These are phyloP conservation scores for Pipistrellus pygmaeus DNA, from an alignment of 2,797 vertebrate genomes.

Conservation along the genomic window DNA sequence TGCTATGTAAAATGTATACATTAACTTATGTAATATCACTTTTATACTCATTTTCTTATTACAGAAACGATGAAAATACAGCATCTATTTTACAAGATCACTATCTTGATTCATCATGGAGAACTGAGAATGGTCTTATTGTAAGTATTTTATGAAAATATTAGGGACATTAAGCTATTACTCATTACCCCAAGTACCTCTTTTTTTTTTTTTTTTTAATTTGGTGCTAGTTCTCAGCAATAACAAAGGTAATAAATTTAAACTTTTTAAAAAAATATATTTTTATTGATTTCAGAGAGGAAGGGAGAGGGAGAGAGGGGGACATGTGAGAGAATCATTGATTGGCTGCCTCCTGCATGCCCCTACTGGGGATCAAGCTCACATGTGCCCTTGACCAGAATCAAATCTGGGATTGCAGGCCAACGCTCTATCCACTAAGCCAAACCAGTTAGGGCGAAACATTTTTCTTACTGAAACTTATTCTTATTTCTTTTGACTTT, in stretches of 20 bases:
- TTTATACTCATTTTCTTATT: conserved; percentile 72
- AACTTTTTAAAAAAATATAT: no score
- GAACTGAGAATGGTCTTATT: conserved; percentile 89
- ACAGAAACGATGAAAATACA: conserved; percentile 88
- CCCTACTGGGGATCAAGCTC: no score
- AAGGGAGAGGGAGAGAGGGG: no score
- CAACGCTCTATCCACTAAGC: no score
- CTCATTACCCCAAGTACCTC: background rate
- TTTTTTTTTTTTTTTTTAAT: background rate
- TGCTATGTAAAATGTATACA: background rate
- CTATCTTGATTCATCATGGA: conserved; percentile 94
- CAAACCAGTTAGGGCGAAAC: background rate
- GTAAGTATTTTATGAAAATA: conserved; percentile 87
- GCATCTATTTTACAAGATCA: conserved; percentile 90
- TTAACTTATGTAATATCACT: background rate
- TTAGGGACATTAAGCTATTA: background rate
- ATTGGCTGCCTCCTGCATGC: no score
- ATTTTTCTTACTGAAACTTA: conserved; percentile 7
- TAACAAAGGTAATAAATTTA: background rate
- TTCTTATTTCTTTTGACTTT: conserved; percentile 32
- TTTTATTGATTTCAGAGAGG: no score
- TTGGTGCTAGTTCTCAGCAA: conserved; percentile 30
- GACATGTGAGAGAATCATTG: no score
- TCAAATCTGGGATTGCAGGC: no score
- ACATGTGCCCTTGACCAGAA: no score